Percentiles rank a stretch among this genome's conserved stretches.
These are phyloP conservation scores for Cassiopea andromeda DNA, from an alignment of 30 jellyfish, hydroid and myxozoan genomes.

Conservation along the genomic window DNA sequence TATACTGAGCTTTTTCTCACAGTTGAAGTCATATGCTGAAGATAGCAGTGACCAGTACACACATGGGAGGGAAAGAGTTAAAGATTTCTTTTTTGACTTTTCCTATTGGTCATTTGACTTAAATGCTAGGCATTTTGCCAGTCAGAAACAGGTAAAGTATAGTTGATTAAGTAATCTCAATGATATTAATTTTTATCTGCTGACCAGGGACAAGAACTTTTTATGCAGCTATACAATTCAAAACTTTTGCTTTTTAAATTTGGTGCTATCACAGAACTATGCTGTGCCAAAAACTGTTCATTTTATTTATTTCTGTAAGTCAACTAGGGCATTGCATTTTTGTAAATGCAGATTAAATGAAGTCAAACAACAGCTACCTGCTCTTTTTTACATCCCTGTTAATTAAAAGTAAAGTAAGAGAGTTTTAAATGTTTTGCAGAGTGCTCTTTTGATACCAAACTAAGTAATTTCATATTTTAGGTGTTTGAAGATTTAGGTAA, in stretches of 20 bases:
- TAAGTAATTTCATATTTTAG: conserved; percentile 10
- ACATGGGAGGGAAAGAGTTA: conserved; percentile 90
- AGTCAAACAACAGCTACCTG: too few relatives aligned
- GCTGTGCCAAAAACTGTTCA: too few relatives aligned
- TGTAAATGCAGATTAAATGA: too few relatives aligned
- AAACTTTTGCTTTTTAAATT: too few relatives aligned
- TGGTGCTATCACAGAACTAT: too few relatives aligned
- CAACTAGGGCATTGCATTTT: too few relatives aligned
- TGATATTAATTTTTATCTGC: background rate
- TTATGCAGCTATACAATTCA: too few relatives aligned
- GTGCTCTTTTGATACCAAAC: background rate
- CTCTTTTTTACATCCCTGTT: too few relatives aligned
- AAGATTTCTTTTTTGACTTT: conserved; percentile 94
- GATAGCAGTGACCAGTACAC: conserved; percentile 70
- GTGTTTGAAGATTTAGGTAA: conserved; percentile 86
- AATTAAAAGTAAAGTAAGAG: too few relatives aligned
- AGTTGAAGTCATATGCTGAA: conserved; percentile 76
- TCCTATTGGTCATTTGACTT: conserved; percentile 93
- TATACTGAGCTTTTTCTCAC: background rate
- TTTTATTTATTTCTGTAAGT: too few relatives aligned
- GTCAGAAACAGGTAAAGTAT: conserved; percentile 80
- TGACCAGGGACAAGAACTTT: too few relatives aligned
- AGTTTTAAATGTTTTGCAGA: too few relatives aligned
- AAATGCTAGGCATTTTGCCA: conserved; percentile 78
- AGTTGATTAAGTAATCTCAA: background rate